phyloP scores from a whole-genome alignment of 2,113 vertebrate genomes.

The Neopipo cinnamomea region DNA sequence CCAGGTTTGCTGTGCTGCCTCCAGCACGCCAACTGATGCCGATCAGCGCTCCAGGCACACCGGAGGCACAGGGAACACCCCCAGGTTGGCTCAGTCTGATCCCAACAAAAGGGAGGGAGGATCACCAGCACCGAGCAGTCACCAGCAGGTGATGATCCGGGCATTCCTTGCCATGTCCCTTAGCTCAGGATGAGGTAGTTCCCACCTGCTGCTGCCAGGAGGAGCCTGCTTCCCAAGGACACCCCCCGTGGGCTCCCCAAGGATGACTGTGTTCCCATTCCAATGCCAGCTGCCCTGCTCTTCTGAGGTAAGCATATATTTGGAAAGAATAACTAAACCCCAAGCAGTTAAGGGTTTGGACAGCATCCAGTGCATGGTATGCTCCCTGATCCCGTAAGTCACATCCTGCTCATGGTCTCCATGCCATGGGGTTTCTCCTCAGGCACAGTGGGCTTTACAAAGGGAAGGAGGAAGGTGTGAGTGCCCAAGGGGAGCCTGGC shows the following conservation, averaged over 20 bases:
- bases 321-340: not conserved
- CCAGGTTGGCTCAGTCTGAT: rapidly evolving
- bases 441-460: not conserved
- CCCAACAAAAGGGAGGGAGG: not conserved
- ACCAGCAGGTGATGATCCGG: not conserved
- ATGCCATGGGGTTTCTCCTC: rapidly evolving
- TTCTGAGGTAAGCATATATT: not conserved
- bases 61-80: not conserved
- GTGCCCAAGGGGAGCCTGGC: not conserved
- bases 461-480: not conserved
- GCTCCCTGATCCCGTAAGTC: not conserved
- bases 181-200: not conserved
- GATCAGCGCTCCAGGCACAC: not conserved
- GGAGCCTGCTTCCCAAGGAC: not conserved
- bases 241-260: not conserved
- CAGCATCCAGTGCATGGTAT: rapidly evolving
- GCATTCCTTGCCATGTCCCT: not conserved
- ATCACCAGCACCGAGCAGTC: not conserved
- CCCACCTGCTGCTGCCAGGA: not conserved
- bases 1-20: not conserved
- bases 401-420: rapidly evolving
- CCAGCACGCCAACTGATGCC: not conserved
- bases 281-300: not conserved
- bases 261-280: rapidly evolving
- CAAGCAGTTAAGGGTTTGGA: not conserved